Evolutionary conservation across 1,140 invertebrate genomes (phyloP).

Genomic region (Calycopis cecrops): DNA sequence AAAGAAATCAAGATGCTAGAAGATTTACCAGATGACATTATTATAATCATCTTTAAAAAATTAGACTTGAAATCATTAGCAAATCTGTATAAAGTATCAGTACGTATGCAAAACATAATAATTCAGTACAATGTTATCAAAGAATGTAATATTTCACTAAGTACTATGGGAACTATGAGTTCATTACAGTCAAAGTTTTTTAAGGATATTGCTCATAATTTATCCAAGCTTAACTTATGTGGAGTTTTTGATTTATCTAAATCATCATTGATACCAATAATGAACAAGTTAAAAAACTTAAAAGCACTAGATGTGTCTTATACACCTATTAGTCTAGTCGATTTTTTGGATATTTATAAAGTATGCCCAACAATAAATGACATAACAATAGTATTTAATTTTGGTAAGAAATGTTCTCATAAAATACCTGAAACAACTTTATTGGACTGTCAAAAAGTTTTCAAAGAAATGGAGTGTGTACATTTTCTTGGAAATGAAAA

Average conservation of each 20-base stretch:
- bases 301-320: constrained; percentile 46
- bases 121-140: constrained; percentile 29
- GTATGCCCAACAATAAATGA: constrained; percentile 43
- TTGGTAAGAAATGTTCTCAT: constrained; percentile 20
- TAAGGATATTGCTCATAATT: constrained; percentile 34
- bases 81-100: constrained; percentile 35
- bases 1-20: constrained; percentile 21
- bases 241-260: constrained; percentile 38
- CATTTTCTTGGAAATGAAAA: constrained; percentile 41
- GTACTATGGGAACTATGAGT: constrained; percentile 31
- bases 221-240: constrained; percentile 40
- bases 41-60: constrained; percentile 41
- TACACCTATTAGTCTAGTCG: constrained; percentile 40
- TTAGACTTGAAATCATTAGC: constrained; percentile 34
- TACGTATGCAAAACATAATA: constrained; percentile 30
- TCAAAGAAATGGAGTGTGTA: constrained; percentile 44
- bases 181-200: constrained; percentile 37
- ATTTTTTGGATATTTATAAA: constrained; percentile 41
- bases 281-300: constrained; percentile 39
- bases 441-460: constrained; percentile 33
- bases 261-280: constrained; percentile 28
- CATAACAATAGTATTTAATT: constrained; percentile 39
- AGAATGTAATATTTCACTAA: constrained; percentile 34
- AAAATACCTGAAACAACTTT: constrained; percentile 20
- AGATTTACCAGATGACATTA: constrained; percentile 45